phyloP scores from a whole-genome alignment of 1,140 invertebrate genomes.

The Dendroctonus ponderosae region DNA sequence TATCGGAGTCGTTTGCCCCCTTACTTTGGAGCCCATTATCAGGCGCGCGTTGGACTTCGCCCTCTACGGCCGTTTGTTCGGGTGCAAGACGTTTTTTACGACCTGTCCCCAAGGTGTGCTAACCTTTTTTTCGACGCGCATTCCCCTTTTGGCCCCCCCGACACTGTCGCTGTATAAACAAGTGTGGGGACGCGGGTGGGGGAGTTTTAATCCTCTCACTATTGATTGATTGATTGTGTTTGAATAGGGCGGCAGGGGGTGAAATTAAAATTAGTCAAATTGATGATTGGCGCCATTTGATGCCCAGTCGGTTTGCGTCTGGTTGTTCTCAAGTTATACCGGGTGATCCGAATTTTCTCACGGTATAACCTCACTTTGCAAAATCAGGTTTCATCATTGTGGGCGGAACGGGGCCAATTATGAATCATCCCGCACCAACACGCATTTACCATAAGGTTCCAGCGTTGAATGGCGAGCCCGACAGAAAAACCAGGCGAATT shows the following conservation, averaged over 20 bases:
- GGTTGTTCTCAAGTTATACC: too few relatives aligned
- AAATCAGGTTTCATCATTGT: too few relatives aligned
- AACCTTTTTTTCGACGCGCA: constrained; percentile 49
- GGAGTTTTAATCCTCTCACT: constrained; percentile 6
- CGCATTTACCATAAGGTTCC: too few relatives aligned
- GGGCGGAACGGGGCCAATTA: too few relatives aligned
- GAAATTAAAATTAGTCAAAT: not conserved
- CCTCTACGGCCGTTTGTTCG: constrained; percentile 45
- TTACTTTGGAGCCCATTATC: not conserved
- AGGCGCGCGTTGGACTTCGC: constrained; percentile 14
- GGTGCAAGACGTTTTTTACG: constrained; percentile 48
- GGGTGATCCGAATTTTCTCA: too few relatives aligned
- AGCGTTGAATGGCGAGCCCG: too few relatives aligned
- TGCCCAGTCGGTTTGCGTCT: too few relatives aligned
- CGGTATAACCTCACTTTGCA: too few relatives aligned
- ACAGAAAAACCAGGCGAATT: constrained; percentile 10
- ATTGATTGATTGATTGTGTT: constrained; percentile 12
- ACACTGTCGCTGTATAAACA: constrained; percentile 11
- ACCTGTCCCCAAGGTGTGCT: constrained; percentile 49
- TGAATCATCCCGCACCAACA: too few relatives aligned
- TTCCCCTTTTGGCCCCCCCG: constrained; percentile 47
- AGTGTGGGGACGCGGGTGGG: constrained; percentile 9
- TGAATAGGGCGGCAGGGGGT: not conserved
- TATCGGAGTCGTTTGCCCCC: not conserved
- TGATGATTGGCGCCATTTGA: too few relatives aligned